Percentiles rank a stretch among this genome's conserved stretches.
Evolutionary conservation across 2,113 vertebrate species (phyloP).

Genomic region (Cyprichromis sp.): DNA sequence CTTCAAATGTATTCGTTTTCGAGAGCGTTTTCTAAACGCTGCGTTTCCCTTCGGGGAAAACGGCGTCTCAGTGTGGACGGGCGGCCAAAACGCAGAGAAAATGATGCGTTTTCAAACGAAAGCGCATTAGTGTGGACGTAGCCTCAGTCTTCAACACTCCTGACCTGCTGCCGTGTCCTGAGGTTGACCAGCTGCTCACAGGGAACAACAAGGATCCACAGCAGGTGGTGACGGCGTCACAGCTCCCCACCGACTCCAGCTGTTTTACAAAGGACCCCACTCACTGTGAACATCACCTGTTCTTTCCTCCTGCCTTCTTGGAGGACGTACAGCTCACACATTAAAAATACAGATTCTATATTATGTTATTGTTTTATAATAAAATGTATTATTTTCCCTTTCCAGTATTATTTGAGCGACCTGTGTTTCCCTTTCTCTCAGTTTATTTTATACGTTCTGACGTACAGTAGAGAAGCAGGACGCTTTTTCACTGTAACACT

Average conservation of each 20-base stretch:
- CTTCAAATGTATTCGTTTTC: background rate
- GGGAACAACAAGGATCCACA: background rate
- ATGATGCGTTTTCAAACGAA: background rate
- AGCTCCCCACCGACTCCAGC: background rate
- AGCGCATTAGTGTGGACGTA: background rate
- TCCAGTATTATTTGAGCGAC: background rate
- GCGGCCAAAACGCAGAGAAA: background rate
- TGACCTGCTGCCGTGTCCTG: background rate
- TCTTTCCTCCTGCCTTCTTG: background rate
- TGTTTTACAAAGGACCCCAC: background rate
- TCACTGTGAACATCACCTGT: background rate
- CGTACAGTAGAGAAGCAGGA: background rate
- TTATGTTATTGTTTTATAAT: background rate
- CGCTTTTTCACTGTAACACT: background rate
- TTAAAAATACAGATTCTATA: background rate
- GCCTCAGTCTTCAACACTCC: background rate
- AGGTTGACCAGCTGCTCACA: background rate
- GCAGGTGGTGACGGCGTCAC: background rate
- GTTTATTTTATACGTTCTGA: background rate
- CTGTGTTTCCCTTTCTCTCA: background rate
- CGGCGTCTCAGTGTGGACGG: background rate
- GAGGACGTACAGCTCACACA: background rate
- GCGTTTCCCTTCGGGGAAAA: background rate
- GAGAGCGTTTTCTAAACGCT: accelerated
- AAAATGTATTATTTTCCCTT: background rate